Evolutionary conservation across 1,140 invertebrate genomes (phyloP).

Genomic region (Metopolophium dirhodum): DNA sequence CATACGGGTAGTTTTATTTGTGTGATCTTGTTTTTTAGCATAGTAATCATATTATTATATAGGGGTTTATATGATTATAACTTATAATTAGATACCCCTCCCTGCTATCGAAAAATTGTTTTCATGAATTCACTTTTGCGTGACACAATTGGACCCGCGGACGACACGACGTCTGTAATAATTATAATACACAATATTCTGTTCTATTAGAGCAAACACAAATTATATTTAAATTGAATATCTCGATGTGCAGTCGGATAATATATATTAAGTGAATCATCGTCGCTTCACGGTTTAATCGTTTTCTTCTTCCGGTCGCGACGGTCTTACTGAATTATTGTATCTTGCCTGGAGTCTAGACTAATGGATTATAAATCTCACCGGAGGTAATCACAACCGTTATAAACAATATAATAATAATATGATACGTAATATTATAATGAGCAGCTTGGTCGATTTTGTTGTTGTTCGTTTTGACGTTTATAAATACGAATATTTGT

Average conservation of each 20-base stretch:
- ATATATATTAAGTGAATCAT: constrained; percentile 5
- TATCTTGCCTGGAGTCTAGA: not conserved
- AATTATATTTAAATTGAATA: not conserved
- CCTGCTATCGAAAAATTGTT: not conserved
- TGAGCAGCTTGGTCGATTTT: not conserved
- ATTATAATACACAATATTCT: not conserved
- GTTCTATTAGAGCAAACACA: not conserved
- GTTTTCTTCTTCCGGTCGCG: not conserved
- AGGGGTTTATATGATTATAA: not conserved
- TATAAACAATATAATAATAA: not conserved
- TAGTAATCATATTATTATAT: not conserved
- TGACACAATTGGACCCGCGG: no score
- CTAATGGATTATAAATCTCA: not conserved
- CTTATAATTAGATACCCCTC: not conserved
- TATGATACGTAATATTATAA: not conserved
- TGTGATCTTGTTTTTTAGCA: not conserved
- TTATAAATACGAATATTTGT: not conserved
- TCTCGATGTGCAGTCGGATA: not conserved
- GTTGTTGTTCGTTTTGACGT: not conserved
- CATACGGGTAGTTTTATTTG: not conserved
- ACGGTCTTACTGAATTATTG: not conserved
- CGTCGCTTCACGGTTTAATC: not conserved
- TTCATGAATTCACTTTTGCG: not conserved
- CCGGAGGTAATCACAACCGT: not conserved
- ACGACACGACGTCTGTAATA: no score